Evolutionary conservation across 2,113 vertebrate genomes (phyloP).

Genomic region (Tringa solitaria): DNA sequence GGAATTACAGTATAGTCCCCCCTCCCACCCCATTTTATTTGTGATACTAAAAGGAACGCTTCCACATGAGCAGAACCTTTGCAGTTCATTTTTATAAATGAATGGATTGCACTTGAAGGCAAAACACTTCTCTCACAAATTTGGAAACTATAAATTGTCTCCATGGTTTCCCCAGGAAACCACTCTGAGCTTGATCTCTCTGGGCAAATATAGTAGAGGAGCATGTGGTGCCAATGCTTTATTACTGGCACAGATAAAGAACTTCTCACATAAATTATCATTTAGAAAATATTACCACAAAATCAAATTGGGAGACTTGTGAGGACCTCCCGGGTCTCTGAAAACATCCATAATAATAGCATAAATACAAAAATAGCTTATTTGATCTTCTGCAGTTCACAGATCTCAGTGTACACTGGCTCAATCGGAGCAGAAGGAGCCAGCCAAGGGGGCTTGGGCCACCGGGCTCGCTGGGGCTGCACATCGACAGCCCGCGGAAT

Average conservation of each 20-base stretch:
- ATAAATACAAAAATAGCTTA: neutral
- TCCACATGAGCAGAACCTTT: neutral
- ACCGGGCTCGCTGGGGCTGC: neutral
- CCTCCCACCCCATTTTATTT: neutral
- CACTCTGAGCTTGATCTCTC: neutral
- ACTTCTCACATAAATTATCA: neutral
- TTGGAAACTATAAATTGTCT: neutral
- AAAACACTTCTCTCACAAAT: neutral
- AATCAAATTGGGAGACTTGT: neutral
- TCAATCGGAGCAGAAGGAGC: neutral
- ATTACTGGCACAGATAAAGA: neutral
- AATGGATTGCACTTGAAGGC: neutral
- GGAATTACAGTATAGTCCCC: rapidly evolving
- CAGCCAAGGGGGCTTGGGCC: neutral
- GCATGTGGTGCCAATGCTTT: neutral
- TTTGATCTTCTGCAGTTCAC: neutral
- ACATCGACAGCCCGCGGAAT: rapidly evolving
- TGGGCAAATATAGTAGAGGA: neutral
- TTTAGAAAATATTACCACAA: neutral
- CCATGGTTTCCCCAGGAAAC: conserved; percentile 3
- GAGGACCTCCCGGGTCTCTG: neutral
- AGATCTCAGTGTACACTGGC: rapidly evolving
- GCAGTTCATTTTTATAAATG: neutral
- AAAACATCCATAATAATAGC: neutral
- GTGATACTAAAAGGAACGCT: neutral